These are phyloP conservation scores for Craterocephalus amniculus DNA, from an alignment of 2,797 vertebrate genomes.

Conservation along the genomic window DNA sequence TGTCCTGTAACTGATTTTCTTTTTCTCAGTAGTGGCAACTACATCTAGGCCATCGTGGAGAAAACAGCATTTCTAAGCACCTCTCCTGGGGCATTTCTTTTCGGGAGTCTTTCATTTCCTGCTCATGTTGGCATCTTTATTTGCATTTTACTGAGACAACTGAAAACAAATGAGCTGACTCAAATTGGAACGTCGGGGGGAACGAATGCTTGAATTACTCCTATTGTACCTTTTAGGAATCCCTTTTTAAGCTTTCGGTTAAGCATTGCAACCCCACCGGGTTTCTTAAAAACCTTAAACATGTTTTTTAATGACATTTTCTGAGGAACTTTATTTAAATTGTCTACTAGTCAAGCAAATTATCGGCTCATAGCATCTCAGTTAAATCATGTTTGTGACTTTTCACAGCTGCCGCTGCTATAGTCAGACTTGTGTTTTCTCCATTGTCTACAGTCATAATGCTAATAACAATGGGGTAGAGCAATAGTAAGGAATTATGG, in stretches of 20 bases:
- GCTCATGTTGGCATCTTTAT: conserved; percentile 19
- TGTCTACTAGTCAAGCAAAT: background rate
- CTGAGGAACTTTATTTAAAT: background rate
- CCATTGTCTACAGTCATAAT: background rate
- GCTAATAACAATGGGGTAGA: background rate
- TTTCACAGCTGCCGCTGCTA: background rate
- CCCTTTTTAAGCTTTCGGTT: background rate
- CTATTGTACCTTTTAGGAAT: conserved; percentile 1
- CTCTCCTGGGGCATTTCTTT: conserved; percentile 31
- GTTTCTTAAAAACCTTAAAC: background rate
- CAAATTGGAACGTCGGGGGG: conserved; percentile 3
- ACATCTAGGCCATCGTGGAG: conserved; percentile 46
- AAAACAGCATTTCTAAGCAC: conserved; percentile 32
- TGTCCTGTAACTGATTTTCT: conserved; percentile 30
- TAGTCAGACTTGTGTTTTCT: background rate
- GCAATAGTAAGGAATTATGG: conserved; percentile 3
- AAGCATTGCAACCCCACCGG: background rate
- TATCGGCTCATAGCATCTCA: background rate
- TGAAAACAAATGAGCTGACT: conserved; percentile 7
- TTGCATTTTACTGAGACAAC: conserved; percentile 17
- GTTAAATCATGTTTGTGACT: conserved; percentile 5
- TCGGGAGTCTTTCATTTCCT: conserved; percentile 19
- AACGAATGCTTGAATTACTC: background rate
- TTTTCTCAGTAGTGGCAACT: conserved; percentile 31
- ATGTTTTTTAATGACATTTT: background rate